Evolutionary conservation across 2,113 vertebrate species (phyloP).

Genomic region (Otus sunia): DNA sequence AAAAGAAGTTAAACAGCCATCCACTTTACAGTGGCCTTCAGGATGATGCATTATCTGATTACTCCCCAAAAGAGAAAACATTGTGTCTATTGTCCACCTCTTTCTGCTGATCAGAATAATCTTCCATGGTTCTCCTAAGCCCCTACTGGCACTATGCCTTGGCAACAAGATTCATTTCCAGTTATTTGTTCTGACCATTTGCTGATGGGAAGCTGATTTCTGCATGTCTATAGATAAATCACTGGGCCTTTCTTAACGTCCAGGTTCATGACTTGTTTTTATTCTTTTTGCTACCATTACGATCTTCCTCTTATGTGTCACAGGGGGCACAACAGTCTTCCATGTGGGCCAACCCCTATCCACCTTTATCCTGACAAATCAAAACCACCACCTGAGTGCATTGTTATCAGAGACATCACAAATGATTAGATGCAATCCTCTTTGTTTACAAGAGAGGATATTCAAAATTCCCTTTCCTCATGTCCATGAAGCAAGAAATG

Average conservation of each 20-base stretch:
- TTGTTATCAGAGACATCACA: background rate
- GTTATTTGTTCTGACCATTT: background rate
- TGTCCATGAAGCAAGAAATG: background rate
- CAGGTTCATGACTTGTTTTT: background rate
- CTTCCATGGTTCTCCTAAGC: background rate
- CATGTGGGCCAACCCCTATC: too few species aligned
- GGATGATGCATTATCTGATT: rapidly evolving
- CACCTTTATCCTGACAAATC: background rate
- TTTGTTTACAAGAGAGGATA: background rate
- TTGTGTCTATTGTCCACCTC: background rate
- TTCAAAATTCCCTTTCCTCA: background rate
- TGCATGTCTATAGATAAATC: background rate
- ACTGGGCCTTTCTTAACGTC: background rate
- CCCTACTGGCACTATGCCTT: background rate
- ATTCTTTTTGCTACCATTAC: background rate
- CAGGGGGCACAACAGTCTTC: background rate
- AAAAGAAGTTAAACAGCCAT: background rate
- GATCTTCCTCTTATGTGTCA: background rate
- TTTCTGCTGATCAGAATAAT: background rate
- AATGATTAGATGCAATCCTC: rapidly evolving
- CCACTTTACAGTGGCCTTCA: background rate
- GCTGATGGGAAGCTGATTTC: background rate
- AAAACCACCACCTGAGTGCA: background rate
- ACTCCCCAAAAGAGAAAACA: background rate
- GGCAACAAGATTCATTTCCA: background rate